Evolutionary conservation across 1,140 invertebrate genomes (phyloP).

Genomic region (Drosophila subobscura): DNA sequence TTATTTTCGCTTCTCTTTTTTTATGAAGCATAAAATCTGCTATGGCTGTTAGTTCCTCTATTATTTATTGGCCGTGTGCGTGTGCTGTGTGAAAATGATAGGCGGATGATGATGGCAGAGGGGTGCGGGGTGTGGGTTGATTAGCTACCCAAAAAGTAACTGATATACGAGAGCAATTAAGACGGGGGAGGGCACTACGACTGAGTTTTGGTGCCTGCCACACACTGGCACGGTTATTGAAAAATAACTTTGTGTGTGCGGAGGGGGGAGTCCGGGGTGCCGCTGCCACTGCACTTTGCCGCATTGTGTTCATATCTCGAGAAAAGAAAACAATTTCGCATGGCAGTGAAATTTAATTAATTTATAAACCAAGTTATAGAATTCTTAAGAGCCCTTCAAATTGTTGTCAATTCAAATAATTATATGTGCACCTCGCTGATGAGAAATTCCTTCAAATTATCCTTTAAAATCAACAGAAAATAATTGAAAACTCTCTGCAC

Average conservation of each 20-base stretch:
- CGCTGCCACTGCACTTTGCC: slow-evolving; percentile 7
- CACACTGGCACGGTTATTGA: slow-evolving; percentile 77
- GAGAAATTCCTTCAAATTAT: neutral
- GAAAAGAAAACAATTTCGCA: slow-evolving; percentile 10
- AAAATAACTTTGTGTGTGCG: slow-evolving; percentile 43
- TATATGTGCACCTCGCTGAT: neutral
- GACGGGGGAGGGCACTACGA: slow-evolving; percentile 14
- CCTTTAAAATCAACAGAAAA: no score
- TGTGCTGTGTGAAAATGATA: slow-evolving; percentile 75
- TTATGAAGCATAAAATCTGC: slow-evolving; percentile 34
- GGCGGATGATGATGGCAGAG: slow-evolving; percentile 22
- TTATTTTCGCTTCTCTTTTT: slow-evolving; percentile 49
- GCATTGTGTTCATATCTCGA: slow-evolving; percentile 5
- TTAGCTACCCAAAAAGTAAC: slow-evolving; percentile 64
- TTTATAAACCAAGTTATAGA: slow-evolving; percentile 10
- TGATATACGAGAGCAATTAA: slow-evolving; percentile 72
- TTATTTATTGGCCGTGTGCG: slow-evolving; percentile 76
- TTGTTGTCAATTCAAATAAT: no score
- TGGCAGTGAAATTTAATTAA: slow-evolving; percentile 31
- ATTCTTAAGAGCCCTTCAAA: slow-evolving; percentile 3
- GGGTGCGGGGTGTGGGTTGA: slow-evolving; percentile 13
- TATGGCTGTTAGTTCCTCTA: slow-evolving; percentile 48
- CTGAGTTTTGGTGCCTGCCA: slow-evolving; percentile 56
- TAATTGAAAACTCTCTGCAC: no score
- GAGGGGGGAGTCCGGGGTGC: neutral